phyloP scores from a whole-genome alignment of 2,797 vertebrate genomes.

The Rachycentron canadum region DNA sequence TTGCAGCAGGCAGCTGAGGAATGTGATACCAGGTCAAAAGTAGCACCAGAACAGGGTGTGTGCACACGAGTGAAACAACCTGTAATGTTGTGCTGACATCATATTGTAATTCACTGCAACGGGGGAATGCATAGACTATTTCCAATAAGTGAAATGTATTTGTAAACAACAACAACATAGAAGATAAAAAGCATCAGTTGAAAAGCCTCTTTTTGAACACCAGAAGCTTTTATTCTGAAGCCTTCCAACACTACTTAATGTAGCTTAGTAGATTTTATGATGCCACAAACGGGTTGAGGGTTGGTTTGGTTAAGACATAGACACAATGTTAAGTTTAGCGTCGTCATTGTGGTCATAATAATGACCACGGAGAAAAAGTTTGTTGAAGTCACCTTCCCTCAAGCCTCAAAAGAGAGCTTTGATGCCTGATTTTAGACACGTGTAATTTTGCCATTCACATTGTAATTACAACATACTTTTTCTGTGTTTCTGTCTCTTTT shows the following conservation, averaged over 20 bases:
- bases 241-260: background rate
- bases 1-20: background rate
- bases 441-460: no score
- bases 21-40: constrained; percentile 49
- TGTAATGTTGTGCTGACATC: background rate
- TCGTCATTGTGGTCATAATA: background rate
- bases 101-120: background rate
- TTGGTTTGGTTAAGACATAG: background rate
- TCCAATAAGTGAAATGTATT: background rate
- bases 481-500: background rate
- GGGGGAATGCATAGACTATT: background rate
- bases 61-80: constrained; percentile 2
- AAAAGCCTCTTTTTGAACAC: background rate
- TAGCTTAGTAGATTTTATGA: background rate
- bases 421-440: background rate
- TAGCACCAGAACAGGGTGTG: constrained; percentile 46
- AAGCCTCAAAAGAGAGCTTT: no score
- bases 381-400: no score
- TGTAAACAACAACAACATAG: background rate
- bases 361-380: background rate
- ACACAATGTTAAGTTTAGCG: background rate
- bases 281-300: background rate
- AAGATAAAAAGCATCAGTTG: background rate
- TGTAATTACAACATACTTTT: background rate
- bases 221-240: background rate